Evolutionary conservation across 2,888 invertebrate genomes (phyloP).

Genomic region (Callyntrura guangdongensis): DNA sequence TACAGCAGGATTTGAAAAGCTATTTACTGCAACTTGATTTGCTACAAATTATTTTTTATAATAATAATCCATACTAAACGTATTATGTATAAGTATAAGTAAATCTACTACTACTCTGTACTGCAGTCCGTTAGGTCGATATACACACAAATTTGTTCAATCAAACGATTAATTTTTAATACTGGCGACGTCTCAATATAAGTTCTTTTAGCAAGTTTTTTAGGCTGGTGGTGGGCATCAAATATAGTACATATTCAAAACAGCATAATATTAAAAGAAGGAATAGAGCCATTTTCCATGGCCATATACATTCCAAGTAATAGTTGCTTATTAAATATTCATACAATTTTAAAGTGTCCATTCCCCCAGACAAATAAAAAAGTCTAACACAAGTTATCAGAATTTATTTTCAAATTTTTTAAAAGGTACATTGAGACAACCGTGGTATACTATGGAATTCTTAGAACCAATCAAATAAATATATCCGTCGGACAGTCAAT

Average conservation of each 20-base stretch:
- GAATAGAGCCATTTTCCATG: slow-evolving; percentile 19
- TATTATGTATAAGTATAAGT: too few species aligned
- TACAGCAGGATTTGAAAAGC: background rate
- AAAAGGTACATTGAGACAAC: background rate
- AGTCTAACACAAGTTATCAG: background rate
- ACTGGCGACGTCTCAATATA: too few species aligned
- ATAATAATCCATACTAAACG: too few species aligned
- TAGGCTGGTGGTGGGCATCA: background rate
- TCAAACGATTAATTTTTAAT: too few species aligned
- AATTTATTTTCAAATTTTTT: background rate
- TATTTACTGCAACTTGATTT: too few species aligned
- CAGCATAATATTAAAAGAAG: background rate
- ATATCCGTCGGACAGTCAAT: background rate
- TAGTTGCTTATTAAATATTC: slow-evolving; percentile 27
- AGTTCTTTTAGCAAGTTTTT: too few species aligned
- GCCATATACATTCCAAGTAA: background rate
- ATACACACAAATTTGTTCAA: too few species aligned
- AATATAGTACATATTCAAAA: background rate
- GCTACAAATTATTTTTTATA: too few species aligned
- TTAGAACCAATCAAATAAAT: slow-evolving; percentile 16
- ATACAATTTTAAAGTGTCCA: background rate
- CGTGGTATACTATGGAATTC: background rate
- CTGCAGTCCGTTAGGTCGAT: too few species aligned
- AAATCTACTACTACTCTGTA: too few species aligned
- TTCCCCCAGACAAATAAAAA: background rate